These are phyloP conservation scores for Paramisgurnus dabryanus DNA, from an alignment of 2,113 vertebrate genomes.

Conservation along the genomic window DNA sequence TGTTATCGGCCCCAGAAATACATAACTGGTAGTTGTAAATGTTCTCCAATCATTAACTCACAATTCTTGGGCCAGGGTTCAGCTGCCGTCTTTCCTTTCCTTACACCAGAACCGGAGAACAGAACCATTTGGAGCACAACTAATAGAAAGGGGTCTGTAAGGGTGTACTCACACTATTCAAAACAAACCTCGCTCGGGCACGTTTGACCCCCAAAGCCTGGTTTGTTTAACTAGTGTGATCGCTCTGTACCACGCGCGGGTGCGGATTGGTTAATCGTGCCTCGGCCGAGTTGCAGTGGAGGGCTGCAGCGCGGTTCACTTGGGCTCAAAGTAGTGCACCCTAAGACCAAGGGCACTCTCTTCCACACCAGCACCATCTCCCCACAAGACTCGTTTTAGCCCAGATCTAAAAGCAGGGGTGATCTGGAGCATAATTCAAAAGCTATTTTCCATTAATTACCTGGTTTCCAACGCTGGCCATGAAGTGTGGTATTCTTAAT, in stretches of 20 bases:
- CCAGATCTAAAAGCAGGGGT: constrained; percentile 36
- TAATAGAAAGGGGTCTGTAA: constrained; percentile 14
- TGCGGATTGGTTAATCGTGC: no score
- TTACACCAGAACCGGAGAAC: constrained; percentile 29
- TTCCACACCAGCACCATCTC: constrained; percentile 41
- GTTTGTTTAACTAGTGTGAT: no score
- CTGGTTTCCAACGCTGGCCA: constrained; percentile 50
- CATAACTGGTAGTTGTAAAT: constrained; percentile 63
- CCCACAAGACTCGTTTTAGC: constrained; percentile 58
- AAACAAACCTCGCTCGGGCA: no score
- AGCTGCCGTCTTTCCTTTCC: constrained; percentile 29
- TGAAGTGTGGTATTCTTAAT: constrained; percentile 16
- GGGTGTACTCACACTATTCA: not conserved
- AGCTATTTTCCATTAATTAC: constrained; percentile 55
- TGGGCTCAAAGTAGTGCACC: no score
- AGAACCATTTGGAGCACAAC: constrained; percentile 9
- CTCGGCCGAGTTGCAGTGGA: no score
- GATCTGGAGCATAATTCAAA: constrained; percentile 46
- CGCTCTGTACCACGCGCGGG: no score
- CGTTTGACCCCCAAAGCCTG: no score
- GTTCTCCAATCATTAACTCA: constrained; percentile 75
- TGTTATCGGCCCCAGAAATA: constrained; percentile 65
- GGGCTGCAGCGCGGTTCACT: no score
- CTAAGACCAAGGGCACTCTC: constrained; percentile 47
- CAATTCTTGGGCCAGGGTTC: constrained; percentile 58